Evolutionary conservation across 2,888 invertebrate genomes (phyloP).

Genomic region (Notodonta ziczac): DNA sequence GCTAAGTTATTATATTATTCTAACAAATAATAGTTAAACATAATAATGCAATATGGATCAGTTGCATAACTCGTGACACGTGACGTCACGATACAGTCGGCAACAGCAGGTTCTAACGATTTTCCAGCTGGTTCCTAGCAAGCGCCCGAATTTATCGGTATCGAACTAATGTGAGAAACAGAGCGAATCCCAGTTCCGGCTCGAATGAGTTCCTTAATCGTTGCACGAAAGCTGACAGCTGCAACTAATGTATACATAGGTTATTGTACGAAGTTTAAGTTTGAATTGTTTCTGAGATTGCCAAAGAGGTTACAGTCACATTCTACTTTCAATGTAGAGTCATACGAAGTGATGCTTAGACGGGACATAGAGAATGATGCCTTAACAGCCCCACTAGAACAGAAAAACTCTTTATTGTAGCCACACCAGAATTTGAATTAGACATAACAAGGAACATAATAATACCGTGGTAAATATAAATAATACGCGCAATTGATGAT

Average conservation of each 20-base stretch:
- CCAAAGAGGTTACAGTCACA: no score
- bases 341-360: no score
- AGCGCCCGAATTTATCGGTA: constrained; percentile 65
- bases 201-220: constrained; percentile 62
- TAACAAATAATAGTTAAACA: no score
- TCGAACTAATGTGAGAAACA: constrained; percentile 76
- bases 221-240: constrained; percentile 75
- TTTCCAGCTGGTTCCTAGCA: constrained; percentile 50
- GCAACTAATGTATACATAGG: constrained; percentile 53
- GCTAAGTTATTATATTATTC: no score
- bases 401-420: no score
- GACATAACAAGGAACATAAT: no score
- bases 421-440: no score
- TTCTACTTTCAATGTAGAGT: no score
- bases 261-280: not conserved
- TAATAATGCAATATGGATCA: not conserved
- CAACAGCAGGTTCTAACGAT: constrained; percentile 31
- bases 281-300: not conserved
- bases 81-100: constrained; percentile 1
- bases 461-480: no score
- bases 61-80: not conserved
- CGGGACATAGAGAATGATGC: no score
- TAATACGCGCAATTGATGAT: no score
- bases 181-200: constrained; percentile 54
- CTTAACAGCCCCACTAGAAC: no score